Percentiles rank a stretch among this genome's conserved stretches.
These are phyloP conservation scores for Aptenodytes forsteri DNA, from an alignment of 2,113 vertebrate species.

Conservation along the genomic window DNA sequence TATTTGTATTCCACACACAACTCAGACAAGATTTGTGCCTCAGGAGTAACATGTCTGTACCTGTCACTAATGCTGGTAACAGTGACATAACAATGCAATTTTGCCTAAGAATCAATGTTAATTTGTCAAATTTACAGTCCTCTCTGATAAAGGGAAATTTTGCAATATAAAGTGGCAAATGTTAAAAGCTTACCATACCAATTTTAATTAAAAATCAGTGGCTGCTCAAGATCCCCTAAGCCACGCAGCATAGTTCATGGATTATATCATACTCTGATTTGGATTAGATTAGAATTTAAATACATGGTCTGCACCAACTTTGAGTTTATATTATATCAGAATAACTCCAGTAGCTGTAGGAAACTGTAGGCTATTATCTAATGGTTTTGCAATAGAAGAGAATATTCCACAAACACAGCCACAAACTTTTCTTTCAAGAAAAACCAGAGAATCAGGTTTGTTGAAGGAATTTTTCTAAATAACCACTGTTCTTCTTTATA, in stretches of 20 bases:
- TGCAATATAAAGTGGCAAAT: background rate
- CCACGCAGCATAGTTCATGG: background rate
- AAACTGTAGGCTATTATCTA: background rate
- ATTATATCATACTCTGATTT: background rate
- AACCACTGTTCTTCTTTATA: background rate
- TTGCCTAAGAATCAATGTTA: background rate
- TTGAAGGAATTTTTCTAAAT: background rate
- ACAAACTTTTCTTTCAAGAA: background rate
- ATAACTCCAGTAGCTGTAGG: background rate
- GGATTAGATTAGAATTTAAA: background rate
- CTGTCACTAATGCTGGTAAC: background rate
- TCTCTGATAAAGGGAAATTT: background rate
- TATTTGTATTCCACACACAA: background rate
- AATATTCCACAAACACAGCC: background rate
- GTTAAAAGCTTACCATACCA: background rate
- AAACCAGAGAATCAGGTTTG: background rate
- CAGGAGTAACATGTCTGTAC: background rate
- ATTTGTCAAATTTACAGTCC: background rate
- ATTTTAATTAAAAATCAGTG: background rate
- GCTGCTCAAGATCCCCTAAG: background rate
- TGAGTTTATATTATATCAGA: background rate
- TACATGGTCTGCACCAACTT: background rate
- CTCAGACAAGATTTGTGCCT: background rate
- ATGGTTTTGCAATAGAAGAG: background rate
- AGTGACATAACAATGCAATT: background rate